Base-by-base conservation (phyloP, 2,113 vertebrate species). In the Clarias batrachus region DNA sequence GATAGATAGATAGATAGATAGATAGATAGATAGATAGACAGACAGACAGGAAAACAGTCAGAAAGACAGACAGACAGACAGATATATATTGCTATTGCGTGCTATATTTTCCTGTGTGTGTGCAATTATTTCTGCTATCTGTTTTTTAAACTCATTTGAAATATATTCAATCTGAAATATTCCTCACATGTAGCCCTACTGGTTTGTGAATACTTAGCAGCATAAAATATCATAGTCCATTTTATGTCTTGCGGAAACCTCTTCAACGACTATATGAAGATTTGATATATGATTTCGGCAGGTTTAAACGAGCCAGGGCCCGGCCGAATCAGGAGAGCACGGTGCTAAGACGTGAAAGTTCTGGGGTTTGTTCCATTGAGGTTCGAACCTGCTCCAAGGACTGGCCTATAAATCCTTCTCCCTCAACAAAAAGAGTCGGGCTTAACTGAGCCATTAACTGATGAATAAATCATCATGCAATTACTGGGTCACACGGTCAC, bases 381-480 rank as follows among this genome's bases (percentile, higher is more conserved):
- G 6, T 77, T 16, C 81, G 25, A 25, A 56, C 6, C 33, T 0
- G 4, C 85, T 76, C 70, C 52, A 13, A 81, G 60, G 80, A 21
- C 70, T 4, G 27, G 59, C 41, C 60, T 52, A 76, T 82, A 82
- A 87, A 87, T 76, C 60, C 80, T 82, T 57, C 86, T 56, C 70
- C 41, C 70, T 77, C 60, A 81, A 76, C 86, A 82, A 66, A 48
- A 77, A 83, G 80, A 48, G 52, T 56, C 48, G 71, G 10, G 81
- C 83, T 87, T 87, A 87, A 87, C 70, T 17, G 52, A 83, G 81
- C 81, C 86, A 83, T 87, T 83, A 87, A 83, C n/a, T 52, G 27
- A 87, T 87, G 86, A 87, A 87, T 87, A 87, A 87, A 87, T 87
- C 86, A 83, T 87, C 81, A 77, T 83, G 81, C 86, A 83, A 87